Conservation (phyloP, 2,113 vertebrate genomes). For the Halcyon malimbica region DNA sequence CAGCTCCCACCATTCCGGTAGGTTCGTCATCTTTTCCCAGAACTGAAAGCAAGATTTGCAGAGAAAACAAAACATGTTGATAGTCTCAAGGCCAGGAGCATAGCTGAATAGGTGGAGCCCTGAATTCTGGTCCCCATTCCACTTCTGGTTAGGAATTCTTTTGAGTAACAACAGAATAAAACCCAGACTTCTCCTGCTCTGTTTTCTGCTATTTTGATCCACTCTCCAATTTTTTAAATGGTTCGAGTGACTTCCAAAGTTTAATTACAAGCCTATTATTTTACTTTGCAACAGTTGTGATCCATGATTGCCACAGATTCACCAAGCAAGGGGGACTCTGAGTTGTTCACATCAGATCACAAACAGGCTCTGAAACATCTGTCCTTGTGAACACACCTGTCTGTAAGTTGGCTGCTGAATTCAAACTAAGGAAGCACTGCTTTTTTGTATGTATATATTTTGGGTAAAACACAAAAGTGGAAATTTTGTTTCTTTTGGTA, state of each 20-base stretch:
- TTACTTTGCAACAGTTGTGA: neutral
- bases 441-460: neutral
- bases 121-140: neutral
- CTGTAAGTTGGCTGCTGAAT: neutral
- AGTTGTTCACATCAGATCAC: neutral
- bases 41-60: neutral
- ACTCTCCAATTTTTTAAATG: neutral
- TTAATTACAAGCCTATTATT: neutral
- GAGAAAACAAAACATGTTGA: neutral
- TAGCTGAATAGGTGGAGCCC: neutral
- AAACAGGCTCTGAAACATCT: neutral
- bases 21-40: neutral
- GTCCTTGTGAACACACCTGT: neutral
- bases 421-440: neutral
- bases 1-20: neutral
- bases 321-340: neutral
- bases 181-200: neutral
- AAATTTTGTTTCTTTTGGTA: neutral
- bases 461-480: neutral
- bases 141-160: conserved; percentile 1
- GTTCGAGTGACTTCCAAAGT: neutral
- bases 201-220: neutral
- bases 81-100: neutral
- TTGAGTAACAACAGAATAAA: neutral
- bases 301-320: neutral